phyloP scores from a whole-genome alignment of 2,113 vertebrate genomes.

The Myotis brandtii region DNA sequence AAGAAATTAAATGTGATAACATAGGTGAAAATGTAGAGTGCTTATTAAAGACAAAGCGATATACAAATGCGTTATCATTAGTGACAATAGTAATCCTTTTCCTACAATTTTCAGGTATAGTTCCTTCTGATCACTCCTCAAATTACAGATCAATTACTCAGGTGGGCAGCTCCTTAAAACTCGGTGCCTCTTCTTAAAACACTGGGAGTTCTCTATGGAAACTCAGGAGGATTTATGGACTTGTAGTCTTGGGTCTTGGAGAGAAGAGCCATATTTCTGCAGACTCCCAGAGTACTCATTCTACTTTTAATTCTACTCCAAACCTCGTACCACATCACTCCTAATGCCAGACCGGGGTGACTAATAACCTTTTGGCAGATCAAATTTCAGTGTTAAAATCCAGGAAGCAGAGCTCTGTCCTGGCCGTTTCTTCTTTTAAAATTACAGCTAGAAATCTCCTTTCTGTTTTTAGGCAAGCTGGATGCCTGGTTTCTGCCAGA shows the following conservation, averaged over 20 bases:
- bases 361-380: constrained; percentile 51
- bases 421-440: constrained; percentile 61
- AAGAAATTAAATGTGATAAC: background rate
- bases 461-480: constrained; percentile 48
- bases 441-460: constrained; percentile 18
- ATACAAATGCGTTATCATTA: background rate
- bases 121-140: background rate
- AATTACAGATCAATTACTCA: background rate
- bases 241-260: background rate
- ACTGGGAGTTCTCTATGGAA: background rate
- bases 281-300: background rate
- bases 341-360: constrained; percentile 13
- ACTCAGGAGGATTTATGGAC: background rate
- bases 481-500: constrained; percentile 17
- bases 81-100: background rate
- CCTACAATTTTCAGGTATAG: background rate
- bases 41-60: background rate
- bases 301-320: constrained; percentile 28
- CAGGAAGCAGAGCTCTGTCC: constrained; percentile 55
- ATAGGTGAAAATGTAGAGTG: background rate
- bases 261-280: background rate
- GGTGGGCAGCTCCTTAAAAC: background rate
- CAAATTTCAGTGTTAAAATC: constrained; percentile 66
- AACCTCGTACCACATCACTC: constrained; percentile 8
- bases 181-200: background rate